These are phyloP conservation scores for Andrena minutula DNA, from an alignment of 2,888 invertebrate species.

Conservation along the genomic window DNA sequence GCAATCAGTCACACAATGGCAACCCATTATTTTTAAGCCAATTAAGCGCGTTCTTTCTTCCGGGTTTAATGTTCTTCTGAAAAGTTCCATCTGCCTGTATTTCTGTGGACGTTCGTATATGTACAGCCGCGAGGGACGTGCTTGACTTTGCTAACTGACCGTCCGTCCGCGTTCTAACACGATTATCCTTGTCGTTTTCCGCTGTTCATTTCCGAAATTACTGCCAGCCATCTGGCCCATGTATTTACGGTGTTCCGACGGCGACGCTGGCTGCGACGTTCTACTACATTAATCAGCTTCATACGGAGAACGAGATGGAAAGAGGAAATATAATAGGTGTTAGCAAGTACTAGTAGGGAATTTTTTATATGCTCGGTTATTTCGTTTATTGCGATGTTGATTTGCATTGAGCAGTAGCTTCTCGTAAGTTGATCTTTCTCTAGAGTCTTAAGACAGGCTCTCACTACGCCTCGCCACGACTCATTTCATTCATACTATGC, in stretches of 20 bases:
- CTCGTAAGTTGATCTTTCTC: no score
- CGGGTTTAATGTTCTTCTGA: not conserved
- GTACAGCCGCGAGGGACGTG: conserved; percentile 10
- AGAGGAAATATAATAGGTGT: conserved; percentile 8
- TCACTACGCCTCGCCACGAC: no score
- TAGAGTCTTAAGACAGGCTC: no score
- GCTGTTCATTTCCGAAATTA: conserved; percentile 69
- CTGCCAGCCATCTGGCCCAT: conserved; percentile 66
- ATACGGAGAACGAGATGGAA: not conserved
- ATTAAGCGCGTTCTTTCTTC: conserved; percentile 14
- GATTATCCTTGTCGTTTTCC: conserved; percentile 54
- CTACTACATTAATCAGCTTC: conserved; percentile 64
- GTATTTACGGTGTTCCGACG: conserved; percentile 67
- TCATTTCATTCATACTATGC: no score
- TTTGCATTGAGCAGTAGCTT: not conserved
- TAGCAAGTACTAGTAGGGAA: not conserved
- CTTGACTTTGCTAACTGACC: conserved; percentile 50
- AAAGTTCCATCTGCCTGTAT: not conserved
- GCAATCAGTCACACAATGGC: no score
- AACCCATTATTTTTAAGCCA: not conserved
- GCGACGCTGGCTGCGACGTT: conserved; percentile 41
- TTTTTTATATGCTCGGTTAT: not conserved
- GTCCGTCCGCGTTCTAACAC: conserved; percentile 46
- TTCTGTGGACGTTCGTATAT: not conserved
- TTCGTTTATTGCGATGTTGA: not conserved